Conservation (phyloP, 2,888 invertebrate genomes). For the Anodontia alba region DNA sequence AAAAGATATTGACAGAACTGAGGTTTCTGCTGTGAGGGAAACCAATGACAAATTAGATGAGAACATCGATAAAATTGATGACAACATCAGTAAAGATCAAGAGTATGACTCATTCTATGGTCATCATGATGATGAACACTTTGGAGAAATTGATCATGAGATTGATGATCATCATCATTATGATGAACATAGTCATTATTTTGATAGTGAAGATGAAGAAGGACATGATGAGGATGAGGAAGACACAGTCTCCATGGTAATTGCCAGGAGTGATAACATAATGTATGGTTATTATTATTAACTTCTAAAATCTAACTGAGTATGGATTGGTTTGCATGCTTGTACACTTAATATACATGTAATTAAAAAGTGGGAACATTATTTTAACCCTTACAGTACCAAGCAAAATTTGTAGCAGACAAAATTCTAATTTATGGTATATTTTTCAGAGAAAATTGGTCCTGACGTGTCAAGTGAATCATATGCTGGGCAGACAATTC, state of each 20-base stretch:
- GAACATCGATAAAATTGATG: background rate
- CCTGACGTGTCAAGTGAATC: too few species aligned
- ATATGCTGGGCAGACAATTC: too few species aligned
- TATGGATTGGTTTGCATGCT: too few species aligned
- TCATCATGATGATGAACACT: constrained; percentile 8
- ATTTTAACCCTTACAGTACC: too few species aligned
- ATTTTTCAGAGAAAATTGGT: too few species aligned
- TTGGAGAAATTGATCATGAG: background rate
- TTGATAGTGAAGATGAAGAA: constrained; percentile 29
- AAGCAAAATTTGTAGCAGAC: too few species aligned
- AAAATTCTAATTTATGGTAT: too few species aligned
- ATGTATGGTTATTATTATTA: background rate
- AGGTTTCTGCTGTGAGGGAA: background rate
- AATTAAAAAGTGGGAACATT: too few species aligned
- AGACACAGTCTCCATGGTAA: constrained; percentile 31
- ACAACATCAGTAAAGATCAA: background rate
- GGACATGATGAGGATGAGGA: constrained; percentile 17
- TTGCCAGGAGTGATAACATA: background rate
- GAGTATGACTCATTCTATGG: background rate
- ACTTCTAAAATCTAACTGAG: too few species aligned
- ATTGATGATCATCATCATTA: background rate
- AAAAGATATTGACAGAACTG: background rate
- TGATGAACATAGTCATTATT: constrained; percentile 13
- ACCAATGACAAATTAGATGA: background rate
- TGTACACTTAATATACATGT: too few species aligned